These are phyloP conservation scores for Alligator mississippiensis DNA, from an alignment of 2,113 vertebrate genomes.

Conservation along the genomic window DNA sequence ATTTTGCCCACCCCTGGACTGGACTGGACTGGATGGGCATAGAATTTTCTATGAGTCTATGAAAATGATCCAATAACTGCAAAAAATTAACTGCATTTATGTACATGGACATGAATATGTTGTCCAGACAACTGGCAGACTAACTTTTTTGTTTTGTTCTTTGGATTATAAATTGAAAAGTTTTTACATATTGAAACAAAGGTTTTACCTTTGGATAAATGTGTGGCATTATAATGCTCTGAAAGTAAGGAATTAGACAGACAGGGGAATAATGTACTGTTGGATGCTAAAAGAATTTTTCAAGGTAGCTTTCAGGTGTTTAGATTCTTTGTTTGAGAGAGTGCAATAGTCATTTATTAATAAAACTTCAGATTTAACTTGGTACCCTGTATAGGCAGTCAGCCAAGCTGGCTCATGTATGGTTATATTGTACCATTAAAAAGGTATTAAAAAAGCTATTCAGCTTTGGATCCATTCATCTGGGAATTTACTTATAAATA, in stretches of 20 bases:
- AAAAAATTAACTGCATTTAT: not conserved
- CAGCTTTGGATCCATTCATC: not conserved
- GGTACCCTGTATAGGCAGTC: not conserved
- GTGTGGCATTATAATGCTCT: not conserved
- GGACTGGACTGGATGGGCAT: too few relatives aligned
- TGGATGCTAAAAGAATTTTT: not conserved
- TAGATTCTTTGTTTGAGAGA: not conserved
- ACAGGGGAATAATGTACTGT: not conserved
- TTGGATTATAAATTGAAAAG: too few relatives aligned
- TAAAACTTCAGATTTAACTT: not conserved
- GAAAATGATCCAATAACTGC: too few relatives aligned
- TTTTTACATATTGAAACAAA: too few relatives aligned
- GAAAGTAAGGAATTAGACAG: not conserved
- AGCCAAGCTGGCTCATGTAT: not conserved
- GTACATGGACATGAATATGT: not conserved
- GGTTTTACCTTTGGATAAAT: not conserved
- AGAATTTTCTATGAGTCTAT: too few relatives aligned
- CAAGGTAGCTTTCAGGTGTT: not conserved
- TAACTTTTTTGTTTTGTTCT: not conserved
- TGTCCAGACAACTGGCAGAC: not conserved
- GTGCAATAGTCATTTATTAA: not conserved
- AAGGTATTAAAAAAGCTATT: slow-evolving; percentile 37
- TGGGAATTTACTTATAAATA: slow-evolving; percentile 64
- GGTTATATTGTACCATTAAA: not conserved
- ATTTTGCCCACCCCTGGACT: too few relatives aligned